Evolutionary conservation across 2,113 vertebrate species (phyloP).

Genomic region (Rynchops niger): DNA sequence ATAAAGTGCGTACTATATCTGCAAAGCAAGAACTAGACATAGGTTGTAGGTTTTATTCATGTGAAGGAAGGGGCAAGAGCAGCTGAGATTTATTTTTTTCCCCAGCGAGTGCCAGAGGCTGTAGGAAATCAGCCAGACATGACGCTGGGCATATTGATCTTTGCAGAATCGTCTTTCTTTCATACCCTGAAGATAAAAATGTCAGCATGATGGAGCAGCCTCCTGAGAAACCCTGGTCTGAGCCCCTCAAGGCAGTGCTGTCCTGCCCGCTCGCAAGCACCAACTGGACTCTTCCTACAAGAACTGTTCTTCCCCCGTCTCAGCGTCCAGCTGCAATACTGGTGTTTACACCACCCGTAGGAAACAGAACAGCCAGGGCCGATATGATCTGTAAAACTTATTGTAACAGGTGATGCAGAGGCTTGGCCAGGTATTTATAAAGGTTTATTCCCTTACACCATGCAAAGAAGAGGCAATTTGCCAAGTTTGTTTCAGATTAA

Average conservation of each 20-base stretch:
- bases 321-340: not conserved
- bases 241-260: not conserved
- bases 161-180: not conserved
- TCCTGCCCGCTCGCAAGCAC: not conserved
- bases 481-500: not conserved
- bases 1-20: accelerated
- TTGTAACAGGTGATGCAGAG: not conserved
- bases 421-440: not conserved
- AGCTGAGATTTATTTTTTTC: not conserved
- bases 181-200: not conserved
- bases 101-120: not conserved
- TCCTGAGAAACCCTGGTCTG: not conserved
- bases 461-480: not conserved
- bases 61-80: not conserved
- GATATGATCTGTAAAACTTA: not conserved
- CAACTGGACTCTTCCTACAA: not conserved
- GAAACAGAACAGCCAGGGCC: not conserved
- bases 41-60: not conserved
- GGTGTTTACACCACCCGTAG: not conserved
- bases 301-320: not conserved
- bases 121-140: not conserved
- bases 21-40: not conserved
- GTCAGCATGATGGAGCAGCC: not conserved
- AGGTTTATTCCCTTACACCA: not conserved
- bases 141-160: not conserved